A percentile compares a stretch with the other conserved stretches of the same genome.
phyloP scores from a whole-genome alignment of 1,140 invertebrate genomes.

The Magallana ariakensis region DNA sequence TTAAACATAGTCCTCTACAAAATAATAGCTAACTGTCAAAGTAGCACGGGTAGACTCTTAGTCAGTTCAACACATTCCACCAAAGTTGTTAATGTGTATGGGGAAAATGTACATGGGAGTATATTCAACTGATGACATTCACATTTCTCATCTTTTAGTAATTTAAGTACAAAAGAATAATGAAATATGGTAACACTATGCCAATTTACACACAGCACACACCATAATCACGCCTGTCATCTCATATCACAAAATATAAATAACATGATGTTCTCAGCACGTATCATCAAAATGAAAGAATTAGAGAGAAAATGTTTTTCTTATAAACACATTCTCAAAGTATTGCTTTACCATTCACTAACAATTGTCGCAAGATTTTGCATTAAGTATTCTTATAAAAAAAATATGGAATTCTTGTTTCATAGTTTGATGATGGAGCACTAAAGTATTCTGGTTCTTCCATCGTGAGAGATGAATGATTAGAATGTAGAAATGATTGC shows the following conservation, averaged over 20 bases:
- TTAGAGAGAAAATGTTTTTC: not conserved
- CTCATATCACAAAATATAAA: slow-evolving; percentile 33
- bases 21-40: not conserved
- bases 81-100: not conserved
- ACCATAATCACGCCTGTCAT: not conserved
- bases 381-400: not conserved
- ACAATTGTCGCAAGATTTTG: not conserved
- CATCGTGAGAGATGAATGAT: not conserved
- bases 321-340: not conserved
- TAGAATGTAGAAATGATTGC: slow-evolving; percentile 5
- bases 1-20: not conserved
- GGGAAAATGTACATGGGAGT: not conserved
- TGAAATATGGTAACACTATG: not conserved
- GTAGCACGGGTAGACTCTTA: not conserved
- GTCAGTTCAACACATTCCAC: too few relatives aligned
- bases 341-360: slow-evolving; percentile 11
- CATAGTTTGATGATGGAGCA: not conserved
- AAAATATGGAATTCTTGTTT: slow-evolving; percentile 29
- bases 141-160: not conserved
- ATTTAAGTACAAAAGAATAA: not conserved
- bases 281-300: not conserved
- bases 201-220: not conserved
- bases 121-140: not conserved
- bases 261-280: not conserved
- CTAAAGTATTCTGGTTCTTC: slow-evolving; percentile 15